Conservation (phyloP, 2,888 invertebrate genomes). For the Geophilus truncorum region DNA sequence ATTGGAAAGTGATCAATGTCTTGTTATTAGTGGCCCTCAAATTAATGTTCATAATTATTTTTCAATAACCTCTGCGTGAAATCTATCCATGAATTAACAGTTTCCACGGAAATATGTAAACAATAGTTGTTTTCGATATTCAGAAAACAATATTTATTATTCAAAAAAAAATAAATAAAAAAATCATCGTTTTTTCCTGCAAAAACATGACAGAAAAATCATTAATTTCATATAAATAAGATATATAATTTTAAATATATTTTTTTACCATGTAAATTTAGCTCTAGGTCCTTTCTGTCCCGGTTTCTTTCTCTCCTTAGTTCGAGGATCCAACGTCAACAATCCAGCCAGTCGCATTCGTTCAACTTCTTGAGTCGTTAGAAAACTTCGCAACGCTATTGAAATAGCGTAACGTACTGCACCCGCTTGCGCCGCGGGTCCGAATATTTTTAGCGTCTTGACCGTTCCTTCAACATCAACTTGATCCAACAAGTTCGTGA, state of each 20-base stretch:
- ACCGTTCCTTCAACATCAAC: slow-evolving; percentile 71
- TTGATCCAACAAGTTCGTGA: slow-evolving; percentile 66
- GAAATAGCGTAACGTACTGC: slow-evolving; percentile 83
- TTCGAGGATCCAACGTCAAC: slow-evolving; percentile 70
- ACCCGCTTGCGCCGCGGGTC: slow-evolving; percentile 76
- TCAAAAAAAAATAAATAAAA: too few relatives aligned
- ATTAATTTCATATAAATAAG: background rate
- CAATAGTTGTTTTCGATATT: too few relatives aligned
- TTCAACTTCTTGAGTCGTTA: slow-evolving; percentile 67
- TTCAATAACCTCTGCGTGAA: too few relatives aligned
- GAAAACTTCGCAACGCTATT: slow-evolving; percentile 75
- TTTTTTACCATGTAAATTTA: slow-evolving; percentile 74
- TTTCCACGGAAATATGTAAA: too few relatives aligned
- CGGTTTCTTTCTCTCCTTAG: slow-evolving; percentile 82
- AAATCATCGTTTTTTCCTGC: background rate
- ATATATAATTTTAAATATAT: too few relatives aligned
- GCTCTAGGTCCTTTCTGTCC: slow-evolving; percentile 85
- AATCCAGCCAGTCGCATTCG: slow-evolving; percentile 84
- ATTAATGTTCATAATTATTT: too few relatives aligned
- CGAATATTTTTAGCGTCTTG: slow-evolving; percentile 65
- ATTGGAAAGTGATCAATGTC: too few relatives aligned
- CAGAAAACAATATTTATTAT: too few relatives aligned
- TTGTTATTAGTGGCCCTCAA: too few relatives aligned
- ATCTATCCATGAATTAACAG: too few relatives aligned
- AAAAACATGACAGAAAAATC: background rate